Evolutionary conservation across 1,140 invertebrate genomes (phyloP), one percentile per base, ranked within the genome.

Genomic region (Paralvinella palmiformis): DNA sequence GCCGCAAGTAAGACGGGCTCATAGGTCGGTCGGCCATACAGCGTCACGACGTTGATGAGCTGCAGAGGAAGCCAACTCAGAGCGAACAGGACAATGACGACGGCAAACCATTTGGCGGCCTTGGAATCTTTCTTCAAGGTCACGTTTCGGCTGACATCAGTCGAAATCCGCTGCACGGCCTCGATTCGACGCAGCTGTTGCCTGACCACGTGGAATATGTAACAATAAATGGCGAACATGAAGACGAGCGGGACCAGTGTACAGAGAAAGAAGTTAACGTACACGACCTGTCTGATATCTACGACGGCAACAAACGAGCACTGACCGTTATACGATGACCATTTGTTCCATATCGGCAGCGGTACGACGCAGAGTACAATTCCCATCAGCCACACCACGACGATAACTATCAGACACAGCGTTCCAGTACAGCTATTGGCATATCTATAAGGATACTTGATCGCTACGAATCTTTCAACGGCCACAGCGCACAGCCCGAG

Each of bases 1-100:
- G 85, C 82, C 63, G 82, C 82, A 1, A 82, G 76, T 3, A 83
- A 64, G 20, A 72, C 37, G 1, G 13, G 15, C 35, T 68, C 68
- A 1, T 66, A 52, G 20, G 50, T 37, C 15, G 53, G 62, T 27
- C 36, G 44, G 56, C 69, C 72, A 7, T 73, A 65, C n/a, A 75
- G 29, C 0, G 66, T 60, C 20, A 76, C 60, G 41, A 69, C 63
- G 68, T 79, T 79, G 7, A 73, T 33, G 29, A 75, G 68, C 62
- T 79, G 75, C 4, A 79, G 59, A 1, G 77, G 77, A 22, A 79
- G 58, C 76, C 76, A 78, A 64, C 73, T 74, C 6, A 77, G 6
- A 3, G 70, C 72, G 65, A 79, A 79, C 0, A 76, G 55, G 6
- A 71, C 63, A 13, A 78, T 70, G 7, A 79, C 72, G 15, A 74